phyloP scores from a whole-genome alignment of 1,140 invertebrate species.

The Hyposmocoma kahamanoa region DNA sequence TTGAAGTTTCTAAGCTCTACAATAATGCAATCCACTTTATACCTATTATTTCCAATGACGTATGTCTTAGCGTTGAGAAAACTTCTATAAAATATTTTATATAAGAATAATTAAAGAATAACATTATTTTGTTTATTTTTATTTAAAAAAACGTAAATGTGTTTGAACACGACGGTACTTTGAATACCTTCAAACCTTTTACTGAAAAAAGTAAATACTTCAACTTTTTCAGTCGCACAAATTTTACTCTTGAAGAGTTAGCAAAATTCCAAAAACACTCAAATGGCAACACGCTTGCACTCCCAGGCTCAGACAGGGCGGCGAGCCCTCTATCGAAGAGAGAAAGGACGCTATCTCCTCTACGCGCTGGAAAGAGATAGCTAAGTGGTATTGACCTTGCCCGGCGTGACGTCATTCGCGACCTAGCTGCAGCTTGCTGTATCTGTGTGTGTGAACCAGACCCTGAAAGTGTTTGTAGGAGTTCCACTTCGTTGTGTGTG shows the following conservation, averaged over 20 bases:
- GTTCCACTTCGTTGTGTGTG: constrained; percentile 15
- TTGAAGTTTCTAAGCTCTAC: too few relatives aligned
- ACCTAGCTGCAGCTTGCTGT: constrained; percentile 57
- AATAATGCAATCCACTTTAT: too few relatives aligned
- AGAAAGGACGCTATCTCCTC: constrained; percentile 11
- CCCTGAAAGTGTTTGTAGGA: constrained; percentile 52
- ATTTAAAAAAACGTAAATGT: too few relatives aligned
- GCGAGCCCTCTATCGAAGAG: constrained; percentile 36
- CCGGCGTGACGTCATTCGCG: constrained; percentile 59
- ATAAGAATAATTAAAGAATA: too few relatives aligned
- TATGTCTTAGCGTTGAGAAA: too few relatives aligned
- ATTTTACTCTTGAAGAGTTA: not conserved
- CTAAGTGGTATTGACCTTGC: constrained; percentile 66
- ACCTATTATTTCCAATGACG: too few relatives aligned
- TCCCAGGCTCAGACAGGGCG: constrained; percentile 46
- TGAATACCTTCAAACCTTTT: too few relatives aligned
- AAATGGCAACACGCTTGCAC: constrained; percentile 29
- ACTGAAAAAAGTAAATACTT: too few relatives aligned
- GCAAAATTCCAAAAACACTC: constrained; percentile 18
- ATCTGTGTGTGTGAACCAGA: constrained; percentile 63
- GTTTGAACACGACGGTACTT: too few relatives aligned
- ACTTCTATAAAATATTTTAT: too few relatives aligned
- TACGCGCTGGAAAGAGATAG: constrained; percentile 13
- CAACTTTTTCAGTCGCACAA: too few relatives aligned
- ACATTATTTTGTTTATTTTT: too few relatives aligned